These are phyloP conservation scores for Torymus aiolomorphi DNA, from an alignment of 2,888 invertebrate species.

Conservation along the genomic window DNA sequence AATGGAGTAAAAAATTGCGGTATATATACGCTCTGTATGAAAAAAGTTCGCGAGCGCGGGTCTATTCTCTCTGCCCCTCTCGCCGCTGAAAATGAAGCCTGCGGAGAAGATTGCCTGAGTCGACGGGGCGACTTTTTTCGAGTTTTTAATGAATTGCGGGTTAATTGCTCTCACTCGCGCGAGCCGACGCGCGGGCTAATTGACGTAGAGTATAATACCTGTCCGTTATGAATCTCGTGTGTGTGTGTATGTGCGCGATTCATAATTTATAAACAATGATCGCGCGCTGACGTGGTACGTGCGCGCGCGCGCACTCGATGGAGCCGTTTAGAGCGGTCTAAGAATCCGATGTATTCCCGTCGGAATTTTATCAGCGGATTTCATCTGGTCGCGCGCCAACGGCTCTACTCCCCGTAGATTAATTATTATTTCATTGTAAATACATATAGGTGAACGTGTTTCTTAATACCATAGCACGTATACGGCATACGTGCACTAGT, in stretches of 20 bases:
- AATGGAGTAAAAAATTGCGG: constrained; percentile 53
- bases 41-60: constrained; percentile 36
- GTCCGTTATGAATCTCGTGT: constrained; percentile 2
- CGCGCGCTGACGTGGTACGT: too few species aligned
- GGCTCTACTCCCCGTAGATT: not conserved
- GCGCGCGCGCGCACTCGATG: not conserved
- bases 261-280: constrained; percentile 32
- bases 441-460: not conserved
- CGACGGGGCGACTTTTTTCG: constrained; percentile 13
- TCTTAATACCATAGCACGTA: not conserved
- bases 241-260: not conserved
- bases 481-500: too few species aligned
- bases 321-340: constrained; percentile 10
- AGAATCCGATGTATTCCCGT: constrained; percentile 12
- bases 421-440: constrained; percentile 9
- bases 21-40: constrained; percentile 25
- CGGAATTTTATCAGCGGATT: constrained; percentile 9
- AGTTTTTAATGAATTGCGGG: constrained; percentile 36
- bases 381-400: constrained; percentile 3
- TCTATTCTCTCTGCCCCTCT: constrained; percentile 24
- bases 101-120: constrained; percentile 37
- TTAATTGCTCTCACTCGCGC: constrained; percentile 11
- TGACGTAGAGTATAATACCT: constrained; percentile 6
- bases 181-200: not conserved
- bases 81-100: constrained; percentile 39